phyloP scores from a whole-genome alignment of 2,888 invertebrate species.

The Lochmaea capreae region DNA sequence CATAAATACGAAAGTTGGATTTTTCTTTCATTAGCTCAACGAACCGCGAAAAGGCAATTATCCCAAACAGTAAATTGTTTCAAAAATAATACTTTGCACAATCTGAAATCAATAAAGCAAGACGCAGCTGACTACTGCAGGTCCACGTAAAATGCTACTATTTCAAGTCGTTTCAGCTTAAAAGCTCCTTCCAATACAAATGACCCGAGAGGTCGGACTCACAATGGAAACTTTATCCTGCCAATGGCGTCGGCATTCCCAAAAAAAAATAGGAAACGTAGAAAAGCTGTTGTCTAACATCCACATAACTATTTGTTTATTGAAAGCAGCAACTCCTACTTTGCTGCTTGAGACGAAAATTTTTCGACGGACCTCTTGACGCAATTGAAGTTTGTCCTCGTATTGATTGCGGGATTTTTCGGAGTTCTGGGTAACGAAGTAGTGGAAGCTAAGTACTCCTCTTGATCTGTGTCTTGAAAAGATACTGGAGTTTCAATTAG shows the following conservation, averaged over 20 bases:
- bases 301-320: too few relatives aligned
- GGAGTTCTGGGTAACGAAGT: too few relatives aligned
- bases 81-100: slow-evolving; percentile 43
- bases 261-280: neutral
- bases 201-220: slow-evolving; percentile 59
- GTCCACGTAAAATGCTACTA: slow-evolving; percentile 60
- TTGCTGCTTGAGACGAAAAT: too few relatives aligned
- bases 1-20: slow-evolving; percentile 6
- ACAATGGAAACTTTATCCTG: slow-evolving; percentile 52
- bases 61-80: slow-evolving; percentile 33
- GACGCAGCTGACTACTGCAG: slow-evolving; percentile 56
- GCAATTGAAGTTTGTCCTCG: too few relatives aligned
- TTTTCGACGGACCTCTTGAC: too few relatives aligned
- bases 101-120: slow-evolving; percentile 59
- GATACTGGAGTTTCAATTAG: too few relatives aligned
- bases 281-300: too few relatives aligned
- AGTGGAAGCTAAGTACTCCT: too few relatives aligned
- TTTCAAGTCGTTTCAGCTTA: slow-evolving; percentile 56
- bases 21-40: slow-evolving; percentile 14
- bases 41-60: slow-evolving; percentile 35
- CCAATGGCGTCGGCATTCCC: slow-evolving; percentile 16
- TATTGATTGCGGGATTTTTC: too few relatives aligned
- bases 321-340: too few relatives aligned
- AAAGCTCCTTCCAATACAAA: slow-evolving; percentile 60
- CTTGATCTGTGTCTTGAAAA: too few relatives aligned